These are phyloP conservation scores for Myotis myotis DNA, from an alignment of 2,797 vertebrate genomes.

Conservation along the genomic window DNA sequence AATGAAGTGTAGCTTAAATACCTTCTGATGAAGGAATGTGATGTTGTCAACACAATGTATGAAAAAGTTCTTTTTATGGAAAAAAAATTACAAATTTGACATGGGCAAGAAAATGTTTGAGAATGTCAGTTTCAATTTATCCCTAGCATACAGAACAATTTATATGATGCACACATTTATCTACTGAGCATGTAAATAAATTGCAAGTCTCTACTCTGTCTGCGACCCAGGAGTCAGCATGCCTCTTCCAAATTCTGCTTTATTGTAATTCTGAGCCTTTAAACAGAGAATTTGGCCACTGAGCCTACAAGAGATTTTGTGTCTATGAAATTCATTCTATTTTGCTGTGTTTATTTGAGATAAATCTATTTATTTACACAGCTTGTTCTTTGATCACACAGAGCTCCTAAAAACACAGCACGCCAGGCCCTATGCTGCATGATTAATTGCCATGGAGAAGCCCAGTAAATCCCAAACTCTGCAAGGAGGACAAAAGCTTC, in stretches of 20 bases:
- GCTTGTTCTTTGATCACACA: conserved; percentile 47
- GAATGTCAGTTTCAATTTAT: not conserved
- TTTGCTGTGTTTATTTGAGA: conserved; percentile 52
- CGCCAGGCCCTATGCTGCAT: not conserved
- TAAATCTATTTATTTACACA: conserved; percentile 56
- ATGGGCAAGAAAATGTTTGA: not conserved
- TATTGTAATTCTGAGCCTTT: conserved; percentile 12
- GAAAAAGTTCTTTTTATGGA: not conserved
- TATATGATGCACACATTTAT: not conserved
- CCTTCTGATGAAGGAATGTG: not conserved
- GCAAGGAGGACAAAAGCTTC: not conserved
- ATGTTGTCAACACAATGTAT: not conserved
- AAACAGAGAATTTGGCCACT: not conserved
- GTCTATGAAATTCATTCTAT: conserved; percentile 43
- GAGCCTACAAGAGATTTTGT: not conserved
- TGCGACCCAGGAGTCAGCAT: not conserved
- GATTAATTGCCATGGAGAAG: conserved; percentile 50
- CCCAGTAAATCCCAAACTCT: not conserved
- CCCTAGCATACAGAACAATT: not conserved
- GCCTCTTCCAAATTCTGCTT: not conserved
- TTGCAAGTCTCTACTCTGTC: not conserved
- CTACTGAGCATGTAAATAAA: not conserved
- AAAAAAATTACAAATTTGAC: not conserved
- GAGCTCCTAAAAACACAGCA: conserved; percentile 49
- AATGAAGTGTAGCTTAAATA: not conserved